A percentile compares a stretch with the other conserved stretches of the same genome.
phyloP scores from a whole-genome alignment of 1,140 invertebrate genomes.

The Probaryconus sp. region DNA sequence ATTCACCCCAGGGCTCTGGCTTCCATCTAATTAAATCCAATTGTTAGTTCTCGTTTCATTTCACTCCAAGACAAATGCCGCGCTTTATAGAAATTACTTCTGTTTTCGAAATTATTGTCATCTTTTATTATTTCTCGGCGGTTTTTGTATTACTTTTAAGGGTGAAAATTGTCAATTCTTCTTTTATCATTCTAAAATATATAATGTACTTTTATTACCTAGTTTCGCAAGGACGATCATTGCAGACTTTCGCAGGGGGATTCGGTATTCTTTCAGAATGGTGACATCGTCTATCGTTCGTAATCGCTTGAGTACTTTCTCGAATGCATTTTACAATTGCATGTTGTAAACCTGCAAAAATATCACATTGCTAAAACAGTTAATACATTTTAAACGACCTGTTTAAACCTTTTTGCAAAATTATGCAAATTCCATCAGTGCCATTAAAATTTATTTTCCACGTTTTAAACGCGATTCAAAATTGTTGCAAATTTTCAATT shows the following conservation, averaged over 20 bases:
- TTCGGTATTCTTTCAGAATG: constrained; percentile 75
- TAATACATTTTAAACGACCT: too few species aligned
- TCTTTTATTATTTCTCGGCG: background rate
- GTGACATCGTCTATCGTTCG: constrained; percentile 81
- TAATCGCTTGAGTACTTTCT: constrained; percentile 61
- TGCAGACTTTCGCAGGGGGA: constrained; percentile 82
- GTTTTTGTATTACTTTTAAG: constrained; percentile 2
- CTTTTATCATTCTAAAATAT: too few species aligned
- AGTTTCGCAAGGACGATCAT: constrained; percentile 84
- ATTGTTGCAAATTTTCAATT: too few species aligned
- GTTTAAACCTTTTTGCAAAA: too few species aligned
- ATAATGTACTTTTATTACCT: constrained; percentile 69
- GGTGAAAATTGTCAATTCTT: constrained; percentile 12
- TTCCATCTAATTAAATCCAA: constrained; percentile 67
- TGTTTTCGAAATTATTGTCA: too few species aligned
- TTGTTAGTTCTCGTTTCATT: constrained; percentile 7
- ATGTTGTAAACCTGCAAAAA: constrained; percentile 56
- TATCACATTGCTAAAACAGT: background rate
- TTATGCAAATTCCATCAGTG: too few species aligned
- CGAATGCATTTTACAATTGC: constrained; percentile 66
- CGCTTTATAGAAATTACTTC: too few species aligned
- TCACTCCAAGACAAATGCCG: too few species aligned
- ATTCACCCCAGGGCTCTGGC: constrained; percentile 76
- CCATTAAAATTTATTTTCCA: too few species aligned
- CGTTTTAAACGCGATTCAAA: too few species aligned